Percentiles rank a stretch among this genome's conserved stretches.
These are phyloP conservation scores for Aptenodytes patagonicus DNA, from an alignment of 2,113 vertebrate species.

Conservation along the genomic window DNA sequence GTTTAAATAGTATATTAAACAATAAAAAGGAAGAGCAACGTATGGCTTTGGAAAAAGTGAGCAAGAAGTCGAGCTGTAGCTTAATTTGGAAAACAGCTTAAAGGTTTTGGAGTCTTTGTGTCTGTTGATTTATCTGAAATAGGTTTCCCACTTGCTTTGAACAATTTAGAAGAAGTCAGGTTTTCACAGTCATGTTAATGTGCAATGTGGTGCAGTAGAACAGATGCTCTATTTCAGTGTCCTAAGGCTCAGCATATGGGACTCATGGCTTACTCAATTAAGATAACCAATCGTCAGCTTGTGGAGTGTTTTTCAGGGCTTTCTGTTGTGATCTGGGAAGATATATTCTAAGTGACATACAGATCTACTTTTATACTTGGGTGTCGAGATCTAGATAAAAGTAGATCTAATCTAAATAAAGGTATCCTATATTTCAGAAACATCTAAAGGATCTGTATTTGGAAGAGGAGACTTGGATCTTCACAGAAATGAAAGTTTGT, in stretches of 20 bases:
- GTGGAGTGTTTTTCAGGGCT: not conserved
- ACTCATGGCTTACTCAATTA: not conserved
- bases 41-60: not conserved
- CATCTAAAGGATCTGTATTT: not conserved
- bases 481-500: not conserved
- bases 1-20: not conserved
- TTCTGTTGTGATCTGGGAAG: not conserved
- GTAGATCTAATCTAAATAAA: not conserved
- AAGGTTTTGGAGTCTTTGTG: not conserved
- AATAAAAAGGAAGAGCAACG: not conserved
- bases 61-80: not conserved
- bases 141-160: not conserved
- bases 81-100: not conserved
- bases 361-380: not conserved
- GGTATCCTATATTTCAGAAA: not conserved
- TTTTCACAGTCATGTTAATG: not conserved
- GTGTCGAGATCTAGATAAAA: not conserved
- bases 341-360: not conserved
- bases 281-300: not conserved
- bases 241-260: not conserved
- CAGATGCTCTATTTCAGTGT: constrained; percentile 9
- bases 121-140: not conserved
- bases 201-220: not conserved
- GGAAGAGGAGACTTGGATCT: not conserved
- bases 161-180: not conserved